Evolutionary conservation across 1,140 invertebrate genomes (phyloP), one percentile per base, ranked within the genome.

Genomic region (Phymorhynchus buccinoides): DNA sequence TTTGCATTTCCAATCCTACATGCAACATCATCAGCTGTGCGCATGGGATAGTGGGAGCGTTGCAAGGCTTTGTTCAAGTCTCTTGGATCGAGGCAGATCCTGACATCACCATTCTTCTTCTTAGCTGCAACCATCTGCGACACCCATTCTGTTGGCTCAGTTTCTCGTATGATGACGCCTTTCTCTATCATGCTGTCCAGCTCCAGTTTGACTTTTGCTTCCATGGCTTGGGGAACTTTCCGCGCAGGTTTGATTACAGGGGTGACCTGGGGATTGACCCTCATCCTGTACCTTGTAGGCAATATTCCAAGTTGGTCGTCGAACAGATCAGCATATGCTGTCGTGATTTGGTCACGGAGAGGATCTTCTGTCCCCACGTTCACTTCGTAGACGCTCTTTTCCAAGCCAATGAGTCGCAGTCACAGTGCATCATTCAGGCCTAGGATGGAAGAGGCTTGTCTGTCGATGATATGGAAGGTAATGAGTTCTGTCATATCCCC

Each of bases 31-130:
- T 89, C 86, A 16, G 82, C 42, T 4, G 86, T 87, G 30, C 73
- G 88, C 56, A 88, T 84, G 1, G 84, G 73, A 77, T 86, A 87
- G 52, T 86, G 88, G 78, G 87, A 83, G 44, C 93, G 84, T 87
- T 91, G 92, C n/a, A 95, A 92, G 66, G 88, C 90, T 90, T n/a
- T 91, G 89, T 95, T 95, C 80, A 95, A 89, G 80, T 94, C 91
- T 71, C 87, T 89, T 6, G 94, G 94, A 89, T 95, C 94, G 35
- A 95, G 85, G 88, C 94, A 95, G 37, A 95, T 90, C 80, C 94
- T 86, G 27, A 94, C 73, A 44, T 91, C 86, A 42, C 90, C 90
- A 89, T 94, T 92, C 39, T 87, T 85, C 89, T 94, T 94, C 81
- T 90, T 88, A 22, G 94, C 93, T 32, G 94, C 88, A 0, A 94